These are phyloP conservation scores for Pachyramphus minor DNA, from an alignment of 2,113 vertebrate species.

Conservation along the genomic window DNA sequence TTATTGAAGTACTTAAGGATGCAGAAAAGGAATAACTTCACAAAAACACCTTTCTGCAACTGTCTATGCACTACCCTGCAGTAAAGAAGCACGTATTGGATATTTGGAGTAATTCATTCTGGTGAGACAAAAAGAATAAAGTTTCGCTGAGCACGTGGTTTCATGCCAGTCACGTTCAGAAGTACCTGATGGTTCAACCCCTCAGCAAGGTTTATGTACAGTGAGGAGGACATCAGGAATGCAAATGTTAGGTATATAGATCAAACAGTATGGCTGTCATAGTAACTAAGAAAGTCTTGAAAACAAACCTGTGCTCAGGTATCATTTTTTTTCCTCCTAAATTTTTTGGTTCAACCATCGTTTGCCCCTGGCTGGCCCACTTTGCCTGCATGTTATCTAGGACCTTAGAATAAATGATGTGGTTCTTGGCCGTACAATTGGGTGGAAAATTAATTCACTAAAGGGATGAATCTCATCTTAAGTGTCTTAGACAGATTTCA, in stretches of 20 bases:
- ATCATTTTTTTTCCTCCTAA: neutral
- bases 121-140: neutral
- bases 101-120: neutral
- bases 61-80: neutral
- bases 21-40: neutral
- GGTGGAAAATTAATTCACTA: neutral
- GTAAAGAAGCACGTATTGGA: neutral
- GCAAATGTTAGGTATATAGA: neutral
- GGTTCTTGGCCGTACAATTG: neutral
- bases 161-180: neutral
- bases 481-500: neutral
- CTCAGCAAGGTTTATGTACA: neutral
- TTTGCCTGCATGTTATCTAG: neutral
- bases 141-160: fast-evolving
- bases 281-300: neutral
- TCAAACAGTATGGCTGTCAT: neutral
- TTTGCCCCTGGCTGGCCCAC: neutral
- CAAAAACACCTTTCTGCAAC: neutral
- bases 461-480: neutral
- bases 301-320: neutral
- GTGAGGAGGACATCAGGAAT: neutral
- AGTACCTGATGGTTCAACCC: fast-evolving
- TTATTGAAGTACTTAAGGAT: neutral
- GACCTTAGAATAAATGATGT: neutral
- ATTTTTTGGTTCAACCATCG: neutral